A percentile compares a stretch with the other conserved stretches of the same genome.
Evolutionary conservation across 2,888 invertebrate genomes (phyloP).

Genomic region (Rosalia funebris): DNA sequence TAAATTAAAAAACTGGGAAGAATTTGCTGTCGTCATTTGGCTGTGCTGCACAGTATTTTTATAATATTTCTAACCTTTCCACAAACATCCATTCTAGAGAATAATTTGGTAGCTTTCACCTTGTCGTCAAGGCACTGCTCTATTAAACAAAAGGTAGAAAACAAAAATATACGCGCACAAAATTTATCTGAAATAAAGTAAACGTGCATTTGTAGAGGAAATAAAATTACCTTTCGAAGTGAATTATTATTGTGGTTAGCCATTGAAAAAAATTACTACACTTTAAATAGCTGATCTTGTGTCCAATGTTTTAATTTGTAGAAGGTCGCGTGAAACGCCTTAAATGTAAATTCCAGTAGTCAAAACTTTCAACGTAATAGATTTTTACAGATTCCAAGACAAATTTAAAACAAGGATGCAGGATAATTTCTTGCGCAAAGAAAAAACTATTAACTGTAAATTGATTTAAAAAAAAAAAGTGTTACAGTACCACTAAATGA

Average conservation of each 20-base stretch:
- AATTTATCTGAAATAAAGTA: not conserved
- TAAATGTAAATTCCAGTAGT: constrained; percentile 8
- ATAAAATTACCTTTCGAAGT: constrained; percentile 12
- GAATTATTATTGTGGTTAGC: constrained; percentile 16
- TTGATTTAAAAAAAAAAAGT: no score
- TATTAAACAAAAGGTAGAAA: constrained; percentile 23
- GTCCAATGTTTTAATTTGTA: constrained; percentile 8
- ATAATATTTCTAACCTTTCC: constrained; percentile 10
- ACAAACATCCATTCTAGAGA: not conserved
- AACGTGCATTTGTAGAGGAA: constrained; percentile 2
- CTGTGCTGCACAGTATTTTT: not conserved
- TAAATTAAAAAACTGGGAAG: not conserved
- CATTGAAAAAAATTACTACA: constrained; percentile 1
- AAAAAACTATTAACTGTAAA: no score
- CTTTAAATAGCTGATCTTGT: constrained; percentile 1
- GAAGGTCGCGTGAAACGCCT: constrained; percentile 3
- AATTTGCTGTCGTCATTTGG: not conserved
- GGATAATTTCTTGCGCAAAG: no score
- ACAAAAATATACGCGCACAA: constrained; percentile 19
- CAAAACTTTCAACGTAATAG: not conserved
- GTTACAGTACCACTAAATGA: no score
- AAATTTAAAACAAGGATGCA: no score
- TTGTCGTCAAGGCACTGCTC: constrained; percentile 26
- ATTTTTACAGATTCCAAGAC: not conserved
- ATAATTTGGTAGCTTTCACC: constrained; percentile 21